Percentiles rank a stretch among this genome's conserved stretches.
These are phyloP conservation scores for Lepidotrigona ventralis DNA, from an alignment of 1,140 invertebrate species.

Conservation along the genomic window DNA sequence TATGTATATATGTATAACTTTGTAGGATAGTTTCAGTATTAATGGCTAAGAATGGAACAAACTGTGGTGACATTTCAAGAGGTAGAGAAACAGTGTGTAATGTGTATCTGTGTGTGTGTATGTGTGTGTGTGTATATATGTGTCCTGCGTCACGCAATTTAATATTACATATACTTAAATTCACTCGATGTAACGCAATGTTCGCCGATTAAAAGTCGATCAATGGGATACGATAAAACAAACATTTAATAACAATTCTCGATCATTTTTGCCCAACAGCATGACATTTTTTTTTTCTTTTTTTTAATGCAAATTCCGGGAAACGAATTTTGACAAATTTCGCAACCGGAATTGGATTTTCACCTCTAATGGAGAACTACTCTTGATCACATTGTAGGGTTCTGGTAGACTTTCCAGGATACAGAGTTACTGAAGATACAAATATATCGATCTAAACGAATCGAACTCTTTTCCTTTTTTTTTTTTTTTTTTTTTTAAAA, in stretches of 20 bases:
- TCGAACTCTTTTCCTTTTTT: background rate
- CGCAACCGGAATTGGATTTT: constrained; percentile 25
- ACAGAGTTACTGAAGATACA: constrained; percentile 54
- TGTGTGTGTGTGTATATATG: background rate
- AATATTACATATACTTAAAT: constrained; percentile 26
- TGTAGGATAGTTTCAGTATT: constrained; percentile 29
- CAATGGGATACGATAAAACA: constrained; percentile 38
- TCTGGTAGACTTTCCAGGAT: constrained; percentile 74
- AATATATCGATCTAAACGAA: constrained; percentile 34
- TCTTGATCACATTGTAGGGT: constrained; percentile 55
- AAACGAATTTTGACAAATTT: background rate
- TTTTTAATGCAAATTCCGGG: background rate
- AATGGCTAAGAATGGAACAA: constrained; percentile 40
- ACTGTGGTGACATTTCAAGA: constrained; percentile 36
- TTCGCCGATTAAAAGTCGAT: constrained; percentile 20
- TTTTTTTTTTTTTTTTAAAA: background rate
- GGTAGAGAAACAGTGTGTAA: constrained; percentile 49
- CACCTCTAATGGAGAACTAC: constrained; percentile 43
- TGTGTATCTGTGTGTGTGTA: background rate
- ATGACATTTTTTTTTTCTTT: constrained; percentile 70
- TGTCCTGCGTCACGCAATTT: constrained; percentile 10
- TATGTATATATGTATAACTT: constrained; percentile 52
- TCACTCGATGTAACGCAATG: constrained; percentile 32
- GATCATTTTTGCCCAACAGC: constrained; percentile 70
- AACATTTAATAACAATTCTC: constrained; percentile 33